Conservation (phyloP, 2,888 invertebrate species). For the Smittia sp. region DNA sequence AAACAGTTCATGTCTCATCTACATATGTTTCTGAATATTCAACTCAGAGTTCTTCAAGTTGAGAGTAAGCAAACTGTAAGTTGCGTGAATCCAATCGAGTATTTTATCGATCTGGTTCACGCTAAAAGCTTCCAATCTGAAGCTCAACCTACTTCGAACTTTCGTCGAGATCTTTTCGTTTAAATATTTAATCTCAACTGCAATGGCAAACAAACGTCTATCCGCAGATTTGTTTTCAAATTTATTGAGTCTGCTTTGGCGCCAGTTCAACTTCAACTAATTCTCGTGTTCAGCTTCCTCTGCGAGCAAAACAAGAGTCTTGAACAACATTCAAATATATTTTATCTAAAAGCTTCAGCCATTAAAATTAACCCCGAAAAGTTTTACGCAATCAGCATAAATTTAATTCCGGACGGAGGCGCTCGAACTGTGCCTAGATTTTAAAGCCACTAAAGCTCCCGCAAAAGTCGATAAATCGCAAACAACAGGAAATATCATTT, state of each 20-base stretch:
- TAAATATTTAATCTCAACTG: too few species aligned
- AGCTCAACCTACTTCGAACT: too few species aligned
- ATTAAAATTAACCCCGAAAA: not conserved
- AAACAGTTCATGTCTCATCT: too few species aligned
- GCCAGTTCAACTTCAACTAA: not conserved
- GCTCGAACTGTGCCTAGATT: not conserved
- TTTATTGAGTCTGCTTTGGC: not conserved
- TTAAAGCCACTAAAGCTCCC: not conserved
- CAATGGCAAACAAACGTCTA: too few species aligned
- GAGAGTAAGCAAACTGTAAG: too few species aligned
- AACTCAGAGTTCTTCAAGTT: too few species aligned
- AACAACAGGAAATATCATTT: not conserved
- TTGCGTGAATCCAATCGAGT: too few species aligned
- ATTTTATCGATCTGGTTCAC: too few species aligned
- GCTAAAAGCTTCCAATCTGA: too few species aligned
- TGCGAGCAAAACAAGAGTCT: not conserved
- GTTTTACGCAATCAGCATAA: not conserved
- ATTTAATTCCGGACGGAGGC: not conserved
- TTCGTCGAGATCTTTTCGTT: too few species aligned
- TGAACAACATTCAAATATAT: not conserved
- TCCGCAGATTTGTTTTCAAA: too few species aligned
- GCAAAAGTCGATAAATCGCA: constrained; percentile 1
- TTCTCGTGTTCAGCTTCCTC: not conserved
- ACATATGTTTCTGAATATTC: too few species aligned
- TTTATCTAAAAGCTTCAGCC: not conserved